Conservation (phyloP, 2,888 invertebrate genomes). For the Drosophila testacea region DNA sequence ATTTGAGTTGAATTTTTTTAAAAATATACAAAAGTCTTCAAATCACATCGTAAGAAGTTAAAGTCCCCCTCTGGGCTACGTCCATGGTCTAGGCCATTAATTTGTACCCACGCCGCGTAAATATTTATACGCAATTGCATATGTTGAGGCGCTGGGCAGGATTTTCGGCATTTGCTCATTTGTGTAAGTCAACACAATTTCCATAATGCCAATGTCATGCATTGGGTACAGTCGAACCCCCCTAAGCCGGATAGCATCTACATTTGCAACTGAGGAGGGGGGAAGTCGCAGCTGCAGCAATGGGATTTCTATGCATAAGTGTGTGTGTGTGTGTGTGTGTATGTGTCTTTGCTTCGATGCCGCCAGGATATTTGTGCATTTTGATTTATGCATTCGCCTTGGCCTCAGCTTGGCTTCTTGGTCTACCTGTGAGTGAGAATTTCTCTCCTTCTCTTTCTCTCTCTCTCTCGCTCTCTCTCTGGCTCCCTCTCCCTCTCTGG, state of each 20-base stretch:
- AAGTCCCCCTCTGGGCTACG: neutral
- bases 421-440: slow-evolving; percentile 27
- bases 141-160: slow-evolving; percentile 50
- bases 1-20: too few species aligned
- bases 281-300: slow-evolving; percentile 44
- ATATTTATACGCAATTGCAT: slow-evolving; percentile 74
- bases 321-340: slow-evolving; percentile 19
- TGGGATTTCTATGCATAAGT: slow-evolving; percentile 24
- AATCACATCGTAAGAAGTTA: neutral
- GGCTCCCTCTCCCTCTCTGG: neutral
- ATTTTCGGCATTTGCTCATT: slow-evolving; percentile 72
- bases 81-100: slow-evolving; percentile 55
- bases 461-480: neutral
- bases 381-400: slow-evolving; percentile 72
- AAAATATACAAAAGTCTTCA: neutral
- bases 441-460: neutral
- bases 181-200: slow-evolving; percentile 77
- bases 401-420: slow-evolving; percentile 50
- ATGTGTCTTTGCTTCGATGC: slow-evolving; percentile 22
- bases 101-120: slow-evolving; percentile 69
- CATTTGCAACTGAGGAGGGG: neutral
- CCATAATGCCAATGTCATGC: slow-evolving; percentile 61
- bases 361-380: slow-evolving; percentile 71
- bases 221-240: neutral
- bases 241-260: neutral